Evolutionary conservation across 2,113 vertebrate genomes (phyloP).

Genomic region (Azemiops feae): DNA sequence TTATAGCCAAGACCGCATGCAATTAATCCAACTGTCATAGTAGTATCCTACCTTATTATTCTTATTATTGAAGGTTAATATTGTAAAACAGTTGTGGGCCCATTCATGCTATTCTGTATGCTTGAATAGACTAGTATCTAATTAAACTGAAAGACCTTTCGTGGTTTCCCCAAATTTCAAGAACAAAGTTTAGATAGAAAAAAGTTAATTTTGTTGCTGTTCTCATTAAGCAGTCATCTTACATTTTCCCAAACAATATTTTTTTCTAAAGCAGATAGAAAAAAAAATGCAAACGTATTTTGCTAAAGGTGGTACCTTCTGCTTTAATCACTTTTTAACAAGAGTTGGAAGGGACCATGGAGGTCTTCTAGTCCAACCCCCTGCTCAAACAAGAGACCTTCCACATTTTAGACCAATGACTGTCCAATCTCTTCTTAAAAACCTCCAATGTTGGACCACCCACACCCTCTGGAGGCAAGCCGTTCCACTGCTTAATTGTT

Average conservation of each 20-base stretch:
- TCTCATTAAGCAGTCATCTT: background rate
- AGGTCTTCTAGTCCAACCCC: too few species aligned
- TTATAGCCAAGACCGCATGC: background rate
- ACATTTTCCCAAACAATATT: background rate
- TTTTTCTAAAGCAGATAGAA: fast-evolving
- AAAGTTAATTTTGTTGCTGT: background rate
- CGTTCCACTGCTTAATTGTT: too few species aligned
- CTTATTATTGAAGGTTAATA: too few species aligned
- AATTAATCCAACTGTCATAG: background rate
- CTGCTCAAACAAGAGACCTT: too few species aligned
- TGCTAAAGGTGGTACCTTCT: background rate
- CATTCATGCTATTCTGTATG: background rate
- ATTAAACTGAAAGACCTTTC: background rate
- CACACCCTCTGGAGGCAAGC: too few species aligned
- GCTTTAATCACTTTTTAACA: too few species aligned
- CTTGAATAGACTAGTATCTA: background rate
- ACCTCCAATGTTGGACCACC: fast-evolving
- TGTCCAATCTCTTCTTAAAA: too few species aligned
- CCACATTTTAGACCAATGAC: too few species aligned
- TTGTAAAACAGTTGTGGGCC: background rate
- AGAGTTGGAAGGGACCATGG: too few species aligned
- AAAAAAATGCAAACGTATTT: fast-evolving
- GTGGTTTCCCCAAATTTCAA: background rate
- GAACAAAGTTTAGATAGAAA: background rate
- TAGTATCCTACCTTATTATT: background rate